These are phyloP conservation scores for Oriolus oriolus DNA, from an alignment of 2,113 vertebrate genomes.

Conservation along the genomic window DNA sequence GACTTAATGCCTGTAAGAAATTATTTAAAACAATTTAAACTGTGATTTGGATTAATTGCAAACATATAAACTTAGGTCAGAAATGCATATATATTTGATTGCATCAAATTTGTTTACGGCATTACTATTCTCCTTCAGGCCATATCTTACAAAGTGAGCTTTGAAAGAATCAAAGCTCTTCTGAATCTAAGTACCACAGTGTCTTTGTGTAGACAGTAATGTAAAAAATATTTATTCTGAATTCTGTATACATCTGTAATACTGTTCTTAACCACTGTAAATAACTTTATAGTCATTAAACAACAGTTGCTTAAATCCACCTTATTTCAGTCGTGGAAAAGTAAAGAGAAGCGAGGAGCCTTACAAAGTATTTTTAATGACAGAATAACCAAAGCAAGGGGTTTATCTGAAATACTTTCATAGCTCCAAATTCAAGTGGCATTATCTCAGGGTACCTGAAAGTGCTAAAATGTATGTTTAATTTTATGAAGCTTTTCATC, in stretches of 20 bases:
- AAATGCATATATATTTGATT: background rate
- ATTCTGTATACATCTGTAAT: background rate
- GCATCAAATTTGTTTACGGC: background rate
- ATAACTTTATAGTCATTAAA: background rate
- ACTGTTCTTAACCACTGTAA: background rate
- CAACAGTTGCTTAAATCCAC: background rate
- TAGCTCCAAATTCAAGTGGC: background rate
- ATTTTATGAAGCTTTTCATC: background rate
- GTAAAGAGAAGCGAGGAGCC: background rate
- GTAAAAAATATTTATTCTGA: background rate
- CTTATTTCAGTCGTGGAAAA: background rate
- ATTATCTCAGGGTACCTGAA: background rate
- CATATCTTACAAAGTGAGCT: background rate
- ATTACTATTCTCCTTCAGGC: background rate
- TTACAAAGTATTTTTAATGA: background rate
- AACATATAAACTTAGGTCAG: background rate
- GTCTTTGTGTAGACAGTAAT: background rate
- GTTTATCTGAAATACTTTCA: background rate
- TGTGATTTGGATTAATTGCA: background rate
- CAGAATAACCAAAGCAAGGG: background rate
- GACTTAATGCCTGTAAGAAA: background rate
- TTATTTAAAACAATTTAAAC: background rate
- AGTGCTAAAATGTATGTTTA: background rate
- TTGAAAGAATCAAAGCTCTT: background rate
- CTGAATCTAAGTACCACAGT: background rate